Percentiles rank a stretch among this genome's conserved stretches.
Evolutionary conservation across 2,888 invertebrate species (phyloP).

Genomic region (Papilio elwesi): DNA sequence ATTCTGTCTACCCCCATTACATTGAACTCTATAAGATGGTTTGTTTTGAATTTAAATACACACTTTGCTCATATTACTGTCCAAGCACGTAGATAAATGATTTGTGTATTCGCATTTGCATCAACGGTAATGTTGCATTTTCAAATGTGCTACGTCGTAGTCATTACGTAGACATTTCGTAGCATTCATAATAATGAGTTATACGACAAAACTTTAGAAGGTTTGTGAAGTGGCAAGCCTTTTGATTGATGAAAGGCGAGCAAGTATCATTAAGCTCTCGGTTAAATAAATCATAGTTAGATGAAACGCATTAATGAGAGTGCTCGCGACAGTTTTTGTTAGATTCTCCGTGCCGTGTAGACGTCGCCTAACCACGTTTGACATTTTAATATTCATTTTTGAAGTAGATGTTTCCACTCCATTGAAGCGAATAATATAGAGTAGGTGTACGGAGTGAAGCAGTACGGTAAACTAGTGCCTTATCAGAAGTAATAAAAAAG

Average conservation of each 20-base stretch:
- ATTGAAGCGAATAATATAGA: background rate
- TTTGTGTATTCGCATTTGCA: background rate
- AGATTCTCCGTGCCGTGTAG: slow-evolving; percentile 11
- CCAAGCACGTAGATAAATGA: no score
- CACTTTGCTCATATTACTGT: no score
- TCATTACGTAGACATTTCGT: slow-evolving; percentile 8
- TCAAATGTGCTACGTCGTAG: slow-evolving; percentile 6
- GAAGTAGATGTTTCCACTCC: background rate
- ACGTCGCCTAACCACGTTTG: slow-evolving; percentile 12
- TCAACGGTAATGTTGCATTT: background rate
- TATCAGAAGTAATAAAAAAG: no score
- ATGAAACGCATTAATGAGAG: slow-evolving; percentile 58
- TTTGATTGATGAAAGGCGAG: slow-evolving; percentile 52
- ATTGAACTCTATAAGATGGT: no score
- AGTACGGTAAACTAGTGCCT: background rate
- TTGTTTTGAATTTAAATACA: no score
- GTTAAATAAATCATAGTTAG: slow-evolving; percentile 63
- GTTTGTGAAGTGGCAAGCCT: slow-evolving; percentile 41
- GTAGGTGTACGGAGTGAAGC: background rate
- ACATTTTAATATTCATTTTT: background rate
- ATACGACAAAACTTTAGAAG: slow-evolving; percentile 20
- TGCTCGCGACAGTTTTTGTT: slow-evolving; percentile 54
- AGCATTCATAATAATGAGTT: slow-evolving; percentile 28
- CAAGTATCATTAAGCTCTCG: slow-evolving; percentile 65
- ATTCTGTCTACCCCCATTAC: no score